These are phyloP conservation scores for Romanogobio albipinnatus DNA, from an alignment of 2,113 vertebrate genomes.

Conservation along the genomic window DNA sequence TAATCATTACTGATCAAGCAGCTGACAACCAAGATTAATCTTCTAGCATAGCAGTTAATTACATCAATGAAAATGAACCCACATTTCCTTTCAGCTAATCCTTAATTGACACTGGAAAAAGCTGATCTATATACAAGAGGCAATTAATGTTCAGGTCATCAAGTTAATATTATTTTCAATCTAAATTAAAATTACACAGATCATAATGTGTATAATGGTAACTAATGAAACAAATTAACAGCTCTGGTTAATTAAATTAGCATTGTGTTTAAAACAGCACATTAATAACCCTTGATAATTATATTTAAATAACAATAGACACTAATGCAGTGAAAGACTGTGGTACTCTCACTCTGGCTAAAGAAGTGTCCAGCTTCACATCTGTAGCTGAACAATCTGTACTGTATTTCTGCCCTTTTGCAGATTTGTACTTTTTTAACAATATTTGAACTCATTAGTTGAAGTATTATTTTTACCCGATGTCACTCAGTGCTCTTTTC, in stretches of 20 bases:
- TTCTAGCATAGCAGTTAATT: neutral
- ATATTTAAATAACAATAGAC: slow-evolving; percentile 1
- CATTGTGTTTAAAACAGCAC: neutral
- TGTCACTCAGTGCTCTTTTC: neutral
- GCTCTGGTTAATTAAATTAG: neutral
- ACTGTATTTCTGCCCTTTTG: neutral
- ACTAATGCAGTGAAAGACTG: neutral
- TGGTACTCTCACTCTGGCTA: neutral
- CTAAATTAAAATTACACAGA: slow-evolving; percentile 16
- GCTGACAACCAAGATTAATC: slow-evolving; percentile 19
- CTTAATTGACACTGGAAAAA: neutral
- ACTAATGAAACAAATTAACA: slow-evolving; percentile 8
- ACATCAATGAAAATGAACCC: neutral
- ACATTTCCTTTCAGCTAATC: neutral
- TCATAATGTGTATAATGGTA: neutral
- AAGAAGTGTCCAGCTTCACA: neutral
- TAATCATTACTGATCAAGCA: neutral
- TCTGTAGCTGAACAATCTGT: neutral
- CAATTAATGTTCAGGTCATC: slow-evolving; percentile 19
- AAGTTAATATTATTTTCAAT: slow-evolving; percentile 17
- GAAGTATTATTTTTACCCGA: neutral
- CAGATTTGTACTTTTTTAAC: neutral
- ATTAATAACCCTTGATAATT: neutral
- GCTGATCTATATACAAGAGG: neutral
- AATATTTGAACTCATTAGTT: neutral